Conservation (phyloP, 2,113 vertebrate species). For the Ifrita kowaldi region DNA sequence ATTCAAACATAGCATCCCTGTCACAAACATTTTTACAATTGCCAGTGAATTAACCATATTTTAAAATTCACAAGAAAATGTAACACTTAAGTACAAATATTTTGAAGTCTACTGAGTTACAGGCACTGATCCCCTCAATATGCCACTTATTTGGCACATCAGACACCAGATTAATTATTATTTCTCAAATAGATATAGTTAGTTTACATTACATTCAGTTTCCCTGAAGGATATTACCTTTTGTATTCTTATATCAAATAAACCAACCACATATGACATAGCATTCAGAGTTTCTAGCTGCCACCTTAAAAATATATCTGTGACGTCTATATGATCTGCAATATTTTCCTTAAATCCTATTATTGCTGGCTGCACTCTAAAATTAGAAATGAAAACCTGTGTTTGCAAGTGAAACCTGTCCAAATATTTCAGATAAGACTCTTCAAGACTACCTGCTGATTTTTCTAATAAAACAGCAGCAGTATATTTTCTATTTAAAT, state of each 20-base stretch:
- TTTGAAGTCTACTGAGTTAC: background rate
- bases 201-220: background rate
- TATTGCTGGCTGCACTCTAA: background rate
- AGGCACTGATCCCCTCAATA: background rate
- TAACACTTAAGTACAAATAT: background rate
- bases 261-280: background rate
- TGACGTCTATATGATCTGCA: background rate
- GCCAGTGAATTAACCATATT: background rate
- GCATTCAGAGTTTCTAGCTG: background rate
- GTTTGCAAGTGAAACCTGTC: background rate
- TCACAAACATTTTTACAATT: background rate
- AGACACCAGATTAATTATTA: background rate
- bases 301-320: background rate
- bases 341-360: background rate
- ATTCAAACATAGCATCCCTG: background rate
- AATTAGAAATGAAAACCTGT: background rate
- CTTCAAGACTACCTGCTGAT: background rate
- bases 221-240: background rate
- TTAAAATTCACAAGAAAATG: background rate
- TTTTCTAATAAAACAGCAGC: background rate
- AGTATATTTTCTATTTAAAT: background rate
- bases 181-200: background rate
- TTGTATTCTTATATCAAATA: background rate
- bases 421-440: background rate
- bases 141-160: background rate